Evolutionary conservation across 2,113 vertebrate genomes (phyloP), one percentile per base, ranked within the genome.

Genomic region (Myrmecophaga tridactyla): DNA sequence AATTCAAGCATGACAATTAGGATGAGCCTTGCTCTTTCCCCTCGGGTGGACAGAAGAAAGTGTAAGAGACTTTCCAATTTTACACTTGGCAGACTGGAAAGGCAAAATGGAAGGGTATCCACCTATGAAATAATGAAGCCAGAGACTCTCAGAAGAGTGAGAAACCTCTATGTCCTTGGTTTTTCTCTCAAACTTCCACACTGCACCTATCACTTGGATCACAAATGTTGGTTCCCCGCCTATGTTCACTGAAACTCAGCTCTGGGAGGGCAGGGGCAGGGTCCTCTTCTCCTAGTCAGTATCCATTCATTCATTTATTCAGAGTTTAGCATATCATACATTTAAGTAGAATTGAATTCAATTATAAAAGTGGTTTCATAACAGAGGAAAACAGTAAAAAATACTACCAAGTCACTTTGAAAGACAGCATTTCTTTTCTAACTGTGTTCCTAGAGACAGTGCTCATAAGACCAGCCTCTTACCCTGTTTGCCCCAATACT

Each of bases 181-280:
- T 86, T 84, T 56, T 53, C 60, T 5, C 0, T 48, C 72, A 70
- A 41, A 15, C 29, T 21, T 60, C 69, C 18, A 0, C 7, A 12
- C 0, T 7, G 27, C 0, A 6, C 21, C 8, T 56, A 34, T 21
- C 13, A 17, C 56, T 21, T 3, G 4, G 6, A 12, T n/a, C 10
- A 65, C 72, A 84, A 17, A 31, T 15, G 4, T 7, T 3, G 31
- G 36, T 15, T 7, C 2, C 13, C 39, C 27, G 12, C 53, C 43
- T 17, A 1, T 41, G 75, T 0, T 10, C 43, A 2, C 11, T 0
- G n/a, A 46, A n/a, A 13, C 12, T 18, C 41, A 0, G 21, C 3
- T 58, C 23, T 9, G 0, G 0, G 7, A n/a, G n/a, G 63, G 17
- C 39, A 0, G 9, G 7, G 5, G 27, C 43, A 20, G n/a, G 20